Evolutionary conservation across 2,888 invertebrate genomes (phyloP).

Genomic region (Camponotus fellah): DNA sequence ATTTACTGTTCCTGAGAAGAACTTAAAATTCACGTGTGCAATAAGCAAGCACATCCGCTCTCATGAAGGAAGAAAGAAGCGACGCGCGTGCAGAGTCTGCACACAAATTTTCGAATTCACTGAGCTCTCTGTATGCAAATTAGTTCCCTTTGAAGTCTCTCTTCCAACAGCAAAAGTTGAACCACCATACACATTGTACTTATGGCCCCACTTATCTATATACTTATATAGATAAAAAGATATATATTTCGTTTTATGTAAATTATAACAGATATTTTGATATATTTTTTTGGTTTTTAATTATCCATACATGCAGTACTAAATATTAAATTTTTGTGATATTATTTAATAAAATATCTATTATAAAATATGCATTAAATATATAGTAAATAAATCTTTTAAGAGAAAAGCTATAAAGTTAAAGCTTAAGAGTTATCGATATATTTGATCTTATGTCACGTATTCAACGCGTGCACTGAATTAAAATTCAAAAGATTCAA

Average conservation of each 20-base stretch:
- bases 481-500: constrained; percentile 32
- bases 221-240: not conserved
- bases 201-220: constrained; percentile 21
- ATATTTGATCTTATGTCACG: not conserved
- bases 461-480: constrained; percentile 17
- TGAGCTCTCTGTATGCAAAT: constrained; percentile 72
- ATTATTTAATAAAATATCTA: not conserved
- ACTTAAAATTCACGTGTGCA: constrained; percentile 25
- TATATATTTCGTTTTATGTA: not conserved
- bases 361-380: not conserved
- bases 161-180: constrained; percentile 59
- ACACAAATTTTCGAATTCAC: constrained; percentile 70
- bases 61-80: constrained; percentile 32
- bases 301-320: not conserved
- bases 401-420: not conserved
- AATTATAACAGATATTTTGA: not conserved
- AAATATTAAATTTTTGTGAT: not conserved
- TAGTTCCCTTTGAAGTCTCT: constrained; percentile 58
- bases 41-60: constrained; percentile 37
- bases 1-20: constrained; percentile 30
- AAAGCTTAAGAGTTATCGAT: not conserved
- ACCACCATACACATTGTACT: constrained; percentile 23
- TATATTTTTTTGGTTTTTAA: not conserved
- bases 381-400: not conserved
- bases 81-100: constrained; percentile 22